Evolutionary conservation across 2,113 vertebrate genomes (phyloP), one percentile per base, ranked within the genome.

Genomic region (Amphiprion ocellaris): DNA sequence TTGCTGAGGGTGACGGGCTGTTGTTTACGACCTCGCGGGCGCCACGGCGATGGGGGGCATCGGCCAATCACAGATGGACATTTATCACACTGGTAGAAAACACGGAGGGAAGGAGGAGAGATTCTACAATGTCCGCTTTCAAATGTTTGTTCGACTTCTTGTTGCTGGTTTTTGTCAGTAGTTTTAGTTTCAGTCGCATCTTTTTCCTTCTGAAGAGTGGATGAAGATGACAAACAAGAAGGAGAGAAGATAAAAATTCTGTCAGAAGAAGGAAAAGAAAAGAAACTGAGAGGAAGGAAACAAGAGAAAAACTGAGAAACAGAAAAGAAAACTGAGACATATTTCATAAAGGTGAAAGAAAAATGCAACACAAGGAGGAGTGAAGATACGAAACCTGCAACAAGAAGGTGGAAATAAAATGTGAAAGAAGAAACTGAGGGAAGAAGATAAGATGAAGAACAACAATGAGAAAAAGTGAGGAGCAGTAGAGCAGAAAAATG

Each of bases 1-100:
- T 91, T 92, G 91, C 92, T 75, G 85, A 76, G 92, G 92, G 92
- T 92, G 85, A 92, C 85, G 85, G 74, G 89, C 84, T 81, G 89
- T 93, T 93, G 92, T 93, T 92, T 93, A 93, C 85, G 88, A 92
- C 85, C 88, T 91, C 41, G 62, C 81, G 90, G 90, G 92, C 88
- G 80, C 89, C 89, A 81, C 69, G 73, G 44, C 89, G 58, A 92
- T 89, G 89, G 91, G 92, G 88, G 90, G 90, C 87, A 86, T 87
- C 65, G 77, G 83, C 90, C 86, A 90, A 90, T 92, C 90, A 69
- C 92, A 92, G 92, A 92, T 90, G 88, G 89, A 89, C 89, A 88
- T 93, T 93, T 89, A 92, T 93, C 92, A 92, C 85, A 59, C 84
- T 39, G 83, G 81, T 81, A 82, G 80, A 77, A 87, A 84, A 88